A percentile compares a stretch with the other conserved stretches of the same genome.
phyloP scores from a whole-genome alignment of 2,888 invertebrate species.

The Agriotes lineatus region DNA sequence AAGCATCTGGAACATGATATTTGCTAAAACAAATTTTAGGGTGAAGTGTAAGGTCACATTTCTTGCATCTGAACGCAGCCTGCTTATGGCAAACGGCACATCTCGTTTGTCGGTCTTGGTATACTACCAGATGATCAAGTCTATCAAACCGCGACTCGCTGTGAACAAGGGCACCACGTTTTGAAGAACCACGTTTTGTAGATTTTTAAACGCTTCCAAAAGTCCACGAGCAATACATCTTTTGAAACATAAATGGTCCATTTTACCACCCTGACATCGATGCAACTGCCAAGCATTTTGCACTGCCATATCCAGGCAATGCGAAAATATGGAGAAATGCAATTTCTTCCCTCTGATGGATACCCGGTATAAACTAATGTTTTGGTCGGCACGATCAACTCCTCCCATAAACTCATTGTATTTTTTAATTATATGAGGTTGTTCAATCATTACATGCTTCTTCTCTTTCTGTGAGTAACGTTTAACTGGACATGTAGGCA shows the following conservation, averaged over 20 bases:
- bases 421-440: too few species aligned
- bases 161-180: too few species aligned
- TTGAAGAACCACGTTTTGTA: too few species aligned
- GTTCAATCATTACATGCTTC: too few species aligned
- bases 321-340: conserved; percentile 33
- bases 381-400: conserved; percentile 46
- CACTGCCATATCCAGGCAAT: background rate
- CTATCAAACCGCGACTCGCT: background rate
- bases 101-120: background rate
- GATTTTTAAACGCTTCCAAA: too few species aligned
- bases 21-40: too few species aligned
- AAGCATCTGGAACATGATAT: too few species aligned
- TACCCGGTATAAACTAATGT: conserved; percentile 48
- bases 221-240: too few species aligned
- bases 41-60: too few species aligned
- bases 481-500: background rate
- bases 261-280: background rate
- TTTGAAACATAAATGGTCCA: background rate
- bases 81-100: too few species aligned
- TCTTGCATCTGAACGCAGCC: too few species aligned
- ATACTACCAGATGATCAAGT: background rate
- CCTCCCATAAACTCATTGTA: too few species aligned
- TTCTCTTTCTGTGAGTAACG: background rate
- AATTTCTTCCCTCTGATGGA: conserved; percentile 51
- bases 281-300: background rate